Base-by-base conservation (phyloP, 2,888 invertebrate genomes). In the Carpatolechia fugitivella region DNA sequence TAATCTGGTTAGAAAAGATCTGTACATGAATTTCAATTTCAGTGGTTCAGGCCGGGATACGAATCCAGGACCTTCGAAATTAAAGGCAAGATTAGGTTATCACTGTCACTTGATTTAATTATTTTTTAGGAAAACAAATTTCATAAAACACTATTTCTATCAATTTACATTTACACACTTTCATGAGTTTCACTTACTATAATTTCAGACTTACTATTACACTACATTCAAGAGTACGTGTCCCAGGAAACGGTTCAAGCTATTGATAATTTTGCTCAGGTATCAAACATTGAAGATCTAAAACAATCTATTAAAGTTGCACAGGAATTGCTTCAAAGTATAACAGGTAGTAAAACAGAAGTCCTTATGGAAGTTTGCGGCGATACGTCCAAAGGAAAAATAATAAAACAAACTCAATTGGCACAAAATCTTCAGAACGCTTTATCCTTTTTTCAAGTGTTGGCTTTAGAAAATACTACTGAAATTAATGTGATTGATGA, bases 191-290 rank as follows among this genome's bases (percentile, higher is more conserved):
- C 11, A 18, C 11, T 20, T 24, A 11, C 20, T 44, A 24, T 44
- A 14, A 20, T 50, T 50, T 29, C 50, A 50, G 50, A 50, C 14
- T 8, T 33, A 36, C 4, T 50, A 10, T 38, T 13, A 29, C 50
- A 50, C 36, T 36, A 50, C 50, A 24, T 50, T 11, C 24, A 36
- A 13, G 24, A 50, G 3, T 50, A 7, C 13, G 24, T 38, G 6
- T 24, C 50, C 8, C 33, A 50, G 8, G 29, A 50, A 3, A 24
- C 36, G 5, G n/a, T 29, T 1, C 10, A 36, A 38, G 29, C 38
- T 6, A 8, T 50, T 14, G 14, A 38, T 6, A 38, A 38, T 13
- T 29, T 50, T 14, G 38, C 24, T 8, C 13, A 36, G 0, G 13
- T 13, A 24, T 20, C 6, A 0, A 24, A 50, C 2, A 5, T 24